Evolutionary conservation across 2,113 vertebrate genomes (phyloP).

Genomic region (Mus spicilegus): DNA sequence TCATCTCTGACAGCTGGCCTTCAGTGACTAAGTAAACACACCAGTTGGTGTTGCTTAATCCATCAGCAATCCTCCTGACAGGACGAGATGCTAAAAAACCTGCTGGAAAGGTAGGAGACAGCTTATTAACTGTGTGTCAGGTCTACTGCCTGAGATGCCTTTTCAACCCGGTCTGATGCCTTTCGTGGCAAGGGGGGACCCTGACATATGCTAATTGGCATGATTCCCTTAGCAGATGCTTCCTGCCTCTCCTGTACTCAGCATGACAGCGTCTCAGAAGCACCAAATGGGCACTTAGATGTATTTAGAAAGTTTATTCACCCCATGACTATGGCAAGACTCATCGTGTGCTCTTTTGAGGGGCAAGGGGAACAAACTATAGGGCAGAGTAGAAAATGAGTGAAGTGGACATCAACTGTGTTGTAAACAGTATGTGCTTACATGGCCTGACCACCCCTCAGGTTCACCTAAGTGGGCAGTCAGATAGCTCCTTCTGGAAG

Average conservation of each 20-base stretch:
- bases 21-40: not conserved
- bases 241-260: not conserved
- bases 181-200: not conserved
- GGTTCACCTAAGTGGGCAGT: not conserved
- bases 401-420: not conserved
- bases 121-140: conserved; percentile 69
- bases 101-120: conserved; percentile 46
- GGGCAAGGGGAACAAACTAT: not conserved
- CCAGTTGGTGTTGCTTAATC: not conserved
- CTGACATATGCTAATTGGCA: conserved; percentile 57
- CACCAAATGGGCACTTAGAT: conserved; percentile 25
- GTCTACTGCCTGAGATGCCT: not conserved
- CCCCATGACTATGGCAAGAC: not conserved
- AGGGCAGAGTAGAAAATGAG: not conserved
- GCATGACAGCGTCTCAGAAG: conserved; percentile 43
- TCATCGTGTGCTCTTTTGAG: not conserved
- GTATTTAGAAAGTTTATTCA: conserved; percentile 30
- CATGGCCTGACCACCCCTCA: not conserved
- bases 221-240: conserved; percentile 32
- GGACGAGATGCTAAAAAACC: not conserved
- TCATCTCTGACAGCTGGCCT: not conserved
- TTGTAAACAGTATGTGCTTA: not conserved
- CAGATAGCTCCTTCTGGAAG: not conserved
- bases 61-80: conserved; percentile 32
- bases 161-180: conserved; percentile 38